phyloP scores from a whole-genome alignment of 2,888 invertebrate genomes.

The Drosophila quinaria region DNA sequence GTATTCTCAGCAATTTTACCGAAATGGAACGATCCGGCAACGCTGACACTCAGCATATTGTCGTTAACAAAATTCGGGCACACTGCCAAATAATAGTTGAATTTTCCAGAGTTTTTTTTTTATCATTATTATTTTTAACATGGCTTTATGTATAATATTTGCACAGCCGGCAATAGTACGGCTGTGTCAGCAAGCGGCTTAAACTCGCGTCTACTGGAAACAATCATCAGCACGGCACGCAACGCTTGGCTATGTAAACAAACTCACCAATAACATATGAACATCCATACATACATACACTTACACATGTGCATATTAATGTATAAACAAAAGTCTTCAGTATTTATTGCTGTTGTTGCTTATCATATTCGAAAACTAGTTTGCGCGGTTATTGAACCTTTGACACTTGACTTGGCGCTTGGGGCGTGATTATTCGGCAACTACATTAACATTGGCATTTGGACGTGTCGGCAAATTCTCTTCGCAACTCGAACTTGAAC shows the following conservation, averaged over 20 bases:
- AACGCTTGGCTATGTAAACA: constrained; percentile 32
- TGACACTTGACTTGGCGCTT: constrained; percentile 74
- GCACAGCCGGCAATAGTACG: constrained; percentile 39
- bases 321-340: constrained; percentile 25
- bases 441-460: constrained; percentile 23
- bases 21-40: constrained; percentile 16
- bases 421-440: constrained; percentile 30
- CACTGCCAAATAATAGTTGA: constrained; percentile 23
- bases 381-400: constrained; percentile 69
- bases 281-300: constrained; percentile 1
- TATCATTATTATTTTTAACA: constrained; percentile 11
- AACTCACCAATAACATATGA: constrained; percentile 20
- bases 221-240: background rate
- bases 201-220: constrained; percentile 5
- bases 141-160: constrained; percentile 37
- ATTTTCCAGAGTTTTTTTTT: constrained; percentile 5
- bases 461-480: constrained; percentile 33
- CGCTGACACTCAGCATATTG: background rate
- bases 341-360: constrained; percentile 38
- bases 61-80: background rate
- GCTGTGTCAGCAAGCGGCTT: constrained; percentile 29
- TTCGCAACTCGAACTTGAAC: constrained; percentile 24
- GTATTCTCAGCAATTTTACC: no score
- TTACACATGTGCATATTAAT: background rate
- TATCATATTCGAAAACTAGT: constrained; percentile 71